Percentiles rank a stretch among this genome's conserved stretches.
phyloP scores from a whole-genome alignment of 2,113 vertebrate species.

The Bujurquina vittata region DNA sequence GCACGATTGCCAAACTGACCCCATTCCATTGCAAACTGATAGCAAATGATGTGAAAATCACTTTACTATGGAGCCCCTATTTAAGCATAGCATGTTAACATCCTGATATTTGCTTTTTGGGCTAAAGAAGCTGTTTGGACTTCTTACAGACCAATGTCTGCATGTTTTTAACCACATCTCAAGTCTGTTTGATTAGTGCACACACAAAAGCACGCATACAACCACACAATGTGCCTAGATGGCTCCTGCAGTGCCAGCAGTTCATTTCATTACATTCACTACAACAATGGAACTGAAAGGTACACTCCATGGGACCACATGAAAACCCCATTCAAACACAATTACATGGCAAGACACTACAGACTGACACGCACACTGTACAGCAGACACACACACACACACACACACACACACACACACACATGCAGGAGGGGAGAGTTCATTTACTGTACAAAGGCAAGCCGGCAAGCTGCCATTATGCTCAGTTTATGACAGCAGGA shows the following conservation, averaged over 20 bases:
- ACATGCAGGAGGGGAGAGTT: neutral
- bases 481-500: constrained; percentile 12
- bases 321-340: neutral
- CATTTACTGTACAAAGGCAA: constrained; percentile 11
- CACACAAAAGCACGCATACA: neutral
- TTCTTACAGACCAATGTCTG: neutral
- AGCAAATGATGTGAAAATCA: too few relatives aligned
- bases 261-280: constrained; percentile 15
- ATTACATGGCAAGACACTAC: neutral
- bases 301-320: neutral
- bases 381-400: constrained; percentile 1
- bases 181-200: neutral
- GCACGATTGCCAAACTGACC: neutral
- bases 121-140: too few relatives aligned
- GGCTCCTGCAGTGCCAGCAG: constrained; percentile 7
- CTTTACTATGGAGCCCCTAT: too few relatives aligned
- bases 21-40: neutral
- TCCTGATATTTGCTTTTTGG: too few relatives aligned
- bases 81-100: too few relatives aligned
- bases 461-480: constrained; percentile 4
- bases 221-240: neutral
- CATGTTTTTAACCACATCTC: neutral
- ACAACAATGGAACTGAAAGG: neutral
- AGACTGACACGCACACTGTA: neutral
- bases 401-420: neutral